phyloP scores from a whole-genome alignment of 1,140 invertebrate species.

The Potamilus streckersoni region DNA sequence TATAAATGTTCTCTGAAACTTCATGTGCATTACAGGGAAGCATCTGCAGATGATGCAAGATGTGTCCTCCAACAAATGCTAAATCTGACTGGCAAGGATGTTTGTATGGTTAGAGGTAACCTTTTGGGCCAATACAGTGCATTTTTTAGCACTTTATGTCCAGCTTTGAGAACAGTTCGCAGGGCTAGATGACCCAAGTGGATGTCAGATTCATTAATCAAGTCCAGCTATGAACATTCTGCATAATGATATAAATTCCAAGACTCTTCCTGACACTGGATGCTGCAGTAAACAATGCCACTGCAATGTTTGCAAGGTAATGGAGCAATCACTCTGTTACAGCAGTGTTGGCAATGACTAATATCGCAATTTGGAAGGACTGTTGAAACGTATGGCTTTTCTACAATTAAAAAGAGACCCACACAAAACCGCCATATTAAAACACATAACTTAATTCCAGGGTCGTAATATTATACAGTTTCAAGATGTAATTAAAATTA shows the following conservation, averaged over 20 bases:
- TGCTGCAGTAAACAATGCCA: constrained; percentile 76
- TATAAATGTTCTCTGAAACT: constrained; percentile 79
- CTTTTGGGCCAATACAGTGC: constrained; percentile 67
- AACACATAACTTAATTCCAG: no score
- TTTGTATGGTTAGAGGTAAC: constrained; percentile 19
- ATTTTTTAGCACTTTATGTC: constrained; percentile 76
- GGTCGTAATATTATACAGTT: no score
- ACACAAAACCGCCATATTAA: no score
- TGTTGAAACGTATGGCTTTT: constrained; percentile 80
- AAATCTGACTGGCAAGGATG: constrained; percentile 2
- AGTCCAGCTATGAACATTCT: constrained; percentile 82
- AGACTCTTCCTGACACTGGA: constrained; percentile 78
- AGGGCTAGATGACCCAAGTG: constrained; percentile 86
- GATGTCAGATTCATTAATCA: constrained; percentile 78
- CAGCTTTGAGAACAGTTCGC: constrained; percentile 81
- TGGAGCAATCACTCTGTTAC: constrained; percentile 73
- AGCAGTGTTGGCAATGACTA: constrained; percentile 87
- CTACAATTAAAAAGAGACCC: no score
- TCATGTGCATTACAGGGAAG: constrained; percentile 95
- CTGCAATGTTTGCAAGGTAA: constrained; percentile 83
- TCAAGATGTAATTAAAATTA: no score
- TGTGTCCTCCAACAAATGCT: constrained; percentile 74
- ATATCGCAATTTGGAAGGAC: constrained; percentile 80
- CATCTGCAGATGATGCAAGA: constrained; percentile 85
- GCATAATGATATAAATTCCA: constrained; percentile 78